These are phyloP conservation scores for Gastrophysa polygoni DNA, from an alignment of 2,888 invertebrate species.

Conservation along the genomic window DNA sequence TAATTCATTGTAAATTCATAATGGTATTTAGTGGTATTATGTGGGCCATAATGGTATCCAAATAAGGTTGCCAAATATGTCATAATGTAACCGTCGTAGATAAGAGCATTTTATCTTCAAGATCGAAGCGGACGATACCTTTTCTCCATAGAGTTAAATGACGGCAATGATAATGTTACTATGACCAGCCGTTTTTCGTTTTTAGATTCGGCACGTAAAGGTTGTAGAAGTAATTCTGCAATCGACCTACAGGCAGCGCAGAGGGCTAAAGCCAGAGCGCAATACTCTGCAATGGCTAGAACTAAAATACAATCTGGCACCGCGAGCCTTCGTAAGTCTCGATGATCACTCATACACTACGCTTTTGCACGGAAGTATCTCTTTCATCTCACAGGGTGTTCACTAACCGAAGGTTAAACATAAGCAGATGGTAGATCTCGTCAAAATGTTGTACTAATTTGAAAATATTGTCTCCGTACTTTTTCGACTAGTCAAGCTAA, in stretches of 20 bases:
- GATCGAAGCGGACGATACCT: too few relatives aligned
- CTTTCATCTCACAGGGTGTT: neutral
- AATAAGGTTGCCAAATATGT: too few relatives aligned
- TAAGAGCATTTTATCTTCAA: too few relatives aligned
- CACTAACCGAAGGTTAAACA: neutral
- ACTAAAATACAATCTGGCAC: conserved; percentile 72
- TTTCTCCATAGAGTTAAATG: conserved; percentile 7
- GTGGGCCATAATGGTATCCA: too few relatives aligned
- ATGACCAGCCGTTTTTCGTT: conserved; percentile 7
- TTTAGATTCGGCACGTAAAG: conserved; percentile 54
- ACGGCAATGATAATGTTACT: neutral
- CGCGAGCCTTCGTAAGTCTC: conserved; percentile 75
- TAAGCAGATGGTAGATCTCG: too few relatives aligned
- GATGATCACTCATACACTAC: neutral
- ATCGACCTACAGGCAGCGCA: conserved; percentile 92
- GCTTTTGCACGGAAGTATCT: conserved; percentile 8
- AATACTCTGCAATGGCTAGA: conserved; percentile 81
- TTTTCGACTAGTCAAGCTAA: too few relatives aligned
- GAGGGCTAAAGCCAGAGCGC: conserved; percentile 81
- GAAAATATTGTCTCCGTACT: too few relatives aligned
- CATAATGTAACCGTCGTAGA: too few relatives aligned
- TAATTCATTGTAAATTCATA: too few relatives aligned
- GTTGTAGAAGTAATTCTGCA: conserved; percentile 87
- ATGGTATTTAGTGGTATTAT: too few relatives aligned
- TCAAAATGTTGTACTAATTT: too few relatives aligned